Evolutionary conservation across 2,113 vertebrate genomes (phyloP).

Genomic region (Physeter macrocephalus): DNA sequence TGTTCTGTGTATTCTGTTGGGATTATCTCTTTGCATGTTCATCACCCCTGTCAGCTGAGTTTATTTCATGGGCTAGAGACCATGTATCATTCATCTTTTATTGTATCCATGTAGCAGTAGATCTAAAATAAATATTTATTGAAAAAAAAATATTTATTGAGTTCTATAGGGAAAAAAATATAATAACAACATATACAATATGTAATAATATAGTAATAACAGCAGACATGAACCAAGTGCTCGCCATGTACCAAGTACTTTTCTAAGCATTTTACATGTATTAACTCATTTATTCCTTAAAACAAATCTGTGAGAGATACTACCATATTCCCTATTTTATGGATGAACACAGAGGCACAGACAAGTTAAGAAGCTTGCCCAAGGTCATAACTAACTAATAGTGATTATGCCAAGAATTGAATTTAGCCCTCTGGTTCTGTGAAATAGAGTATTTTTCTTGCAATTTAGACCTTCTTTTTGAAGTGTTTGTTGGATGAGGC

Average conservation of each 20-base stretch:
- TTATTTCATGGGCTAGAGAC: not conserved
- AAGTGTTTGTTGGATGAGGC: not conserved
- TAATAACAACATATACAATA: not conserved
- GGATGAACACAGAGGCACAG: not conserved
- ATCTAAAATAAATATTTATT: not conserved
- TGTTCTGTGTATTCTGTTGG: not conserved
- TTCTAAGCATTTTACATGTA: not conserved
- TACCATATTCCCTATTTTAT: not conserved
- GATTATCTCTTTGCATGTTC: not conserved
- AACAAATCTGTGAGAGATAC: not conserved
- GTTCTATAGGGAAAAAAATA: not conserved
- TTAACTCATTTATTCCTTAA: not conserved
- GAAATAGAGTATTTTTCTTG: not conserved
- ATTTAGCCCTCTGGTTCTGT: not conserved
- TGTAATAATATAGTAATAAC: not conserved
- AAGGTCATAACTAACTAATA: not conserved
- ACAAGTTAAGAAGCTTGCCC: not conserved
- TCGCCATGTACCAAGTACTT: not conserved
- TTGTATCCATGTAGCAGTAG: not conserved
- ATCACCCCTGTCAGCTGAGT: not conserved
- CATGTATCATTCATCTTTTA: not conserved
- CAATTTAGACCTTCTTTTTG: not conserved
- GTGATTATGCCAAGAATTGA: not conserved
- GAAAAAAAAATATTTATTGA: not conserved
- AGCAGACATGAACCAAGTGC: not conserved